phyloP scores from a whole-genome alignment of 1,140 invertebrate genomes.

The Ruditapes philippinarum region DNA sequence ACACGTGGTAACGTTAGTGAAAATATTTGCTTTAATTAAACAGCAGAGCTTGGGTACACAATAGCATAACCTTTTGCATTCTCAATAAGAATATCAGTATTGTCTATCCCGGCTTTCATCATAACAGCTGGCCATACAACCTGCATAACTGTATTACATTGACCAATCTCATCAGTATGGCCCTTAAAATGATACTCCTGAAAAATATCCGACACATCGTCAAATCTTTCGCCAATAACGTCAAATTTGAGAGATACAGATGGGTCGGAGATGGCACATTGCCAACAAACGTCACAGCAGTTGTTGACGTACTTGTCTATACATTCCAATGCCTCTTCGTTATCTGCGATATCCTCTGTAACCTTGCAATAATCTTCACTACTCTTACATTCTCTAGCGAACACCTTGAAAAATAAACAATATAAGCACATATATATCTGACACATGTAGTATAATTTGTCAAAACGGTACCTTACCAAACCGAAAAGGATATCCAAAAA shows the following conservation, averaged over 20 bases:
- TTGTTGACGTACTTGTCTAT: not conserved
- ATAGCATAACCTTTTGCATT: not conserved
- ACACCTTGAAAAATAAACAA: not conserved
- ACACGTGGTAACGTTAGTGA: too few species aligned
- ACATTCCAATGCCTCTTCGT: not conserved
- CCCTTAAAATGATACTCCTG: not conserved
- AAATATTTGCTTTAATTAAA: too few species aligned
- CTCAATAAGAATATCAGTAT: not conserved
- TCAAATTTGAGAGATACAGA: conserved; percentile 1
- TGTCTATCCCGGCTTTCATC: too few species aligned
- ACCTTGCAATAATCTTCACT: not conserved
- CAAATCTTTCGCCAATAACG: not conserved
- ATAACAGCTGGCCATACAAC: conserved; percentile 7
- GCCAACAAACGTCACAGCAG: not conserved
- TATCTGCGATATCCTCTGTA: not conserved
- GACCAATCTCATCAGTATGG: not conserved
- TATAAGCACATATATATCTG: too few species aligned
- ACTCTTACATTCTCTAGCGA: not conserved
- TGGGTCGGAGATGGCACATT: conserved; percentile 31
- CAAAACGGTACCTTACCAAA: too few species aligned
- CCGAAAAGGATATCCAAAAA: too few species aligned
- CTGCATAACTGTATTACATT: not conserved
- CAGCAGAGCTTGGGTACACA: not conserved
- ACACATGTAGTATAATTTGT: too few species aligned
- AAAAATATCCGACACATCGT: not conserved